Conservation (phyloP, 1,140 invertebrate genomes). For the Heliconius himera region DNA sequence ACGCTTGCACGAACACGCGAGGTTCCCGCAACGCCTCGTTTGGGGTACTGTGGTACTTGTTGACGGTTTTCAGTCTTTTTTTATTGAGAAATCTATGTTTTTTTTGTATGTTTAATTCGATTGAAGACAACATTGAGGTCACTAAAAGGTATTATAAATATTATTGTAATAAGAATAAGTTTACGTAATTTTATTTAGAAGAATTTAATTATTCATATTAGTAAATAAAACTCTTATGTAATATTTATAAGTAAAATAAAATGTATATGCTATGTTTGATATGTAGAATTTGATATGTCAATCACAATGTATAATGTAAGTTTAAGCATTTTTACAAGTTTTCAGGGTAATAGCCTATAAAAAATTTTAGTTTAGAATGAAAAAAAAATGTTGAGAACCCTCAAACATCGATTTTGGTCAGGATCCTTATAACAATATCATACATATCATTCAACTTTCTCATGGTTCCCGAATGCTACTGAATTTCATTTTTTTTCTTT, state of each 20-base stretch:
- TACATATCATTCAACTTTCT: conserved; percentile 59
- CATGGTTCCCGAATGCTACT: conserved; percentile 74
- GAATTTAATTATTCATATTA: too few species aligned
- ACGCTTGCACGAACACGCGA: conserved; percentile 72
- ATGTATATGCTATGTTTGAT: too few species aligned
- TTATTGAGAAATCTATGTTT: background rate
- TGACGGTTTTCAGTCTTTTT: background rate
- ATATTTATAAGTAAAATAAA: too few species aligned
- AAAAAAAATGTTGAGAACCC: conserved; percentile 22
- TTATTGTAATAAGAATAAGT: background rate
- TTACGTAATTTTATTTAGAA: background rate
- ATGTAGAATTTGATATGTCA: too few species aligned
- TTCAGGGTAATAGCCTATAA: too few species aligned
- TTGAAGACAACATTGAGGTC: background rate
- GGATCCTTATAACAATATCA: conserved; percentile 32
- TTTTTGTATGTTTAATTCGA: background rate
- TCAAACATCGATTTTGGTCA: background rate
- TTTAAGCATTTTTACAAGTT: too few species aligned
- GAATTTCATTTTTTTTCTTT: conserved; percentile 62
- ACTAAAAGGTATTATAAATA: background rate
- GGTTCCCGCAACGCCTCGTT: conserved; percentile 49
- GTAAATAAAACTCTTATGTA: too few species aligned
- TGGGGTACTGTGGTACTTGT: conserved; percentile 49
- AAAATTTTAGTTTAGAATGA: too few species aligned
- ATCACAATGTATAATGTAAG: too few species aligned